These are phyloP conservation scores for Hydropotes inermis DNA, from an alignment of 2,113 vertebrate species.

Conservation along the genomic window DNA sequence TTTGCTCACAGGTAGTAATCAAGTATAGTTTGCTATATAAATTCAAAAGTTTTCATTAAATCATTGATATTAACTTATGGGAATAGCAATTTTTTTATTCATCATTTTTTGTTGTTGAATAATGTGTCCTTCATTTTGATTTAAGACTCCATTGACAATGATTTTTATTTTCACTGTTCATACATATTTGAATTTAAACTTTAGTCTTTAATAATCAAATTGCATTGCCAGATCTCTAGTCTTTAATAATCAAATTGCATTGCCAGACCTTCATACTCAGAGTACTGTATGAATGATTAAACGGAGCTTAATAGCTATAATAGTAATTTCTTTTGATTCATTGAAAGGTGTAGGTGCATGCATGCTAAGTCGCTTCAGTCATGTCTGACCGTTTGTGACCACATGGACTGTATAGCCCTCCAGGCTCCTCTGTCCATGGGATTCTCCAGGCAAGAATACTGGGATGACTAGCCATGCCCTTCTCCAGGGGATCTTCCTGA, in stretches of 20 bases:
- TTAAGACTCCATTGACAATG: slow-evolving; percentile 68
- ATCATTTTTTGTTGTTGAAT: not conserved
- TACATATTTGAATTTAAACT: slow-evolving; percentile 76
- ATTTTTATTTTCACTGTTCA: slow-evolving; percentile 75
- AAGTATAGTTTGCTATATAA: not conserved
- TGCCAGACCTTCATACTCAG: slow-evolving; percentile 71
- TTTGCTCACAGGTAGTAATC: not conserved
- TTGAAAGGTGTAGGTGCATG: slow-evolving; percentile 54
- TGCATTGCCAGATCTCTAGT: slow-evolving; percentile 66
- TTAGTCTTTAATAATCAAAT: slow-evolving; percentile 77
- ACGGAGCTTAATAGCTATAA: slow-evolving; percentile 72
- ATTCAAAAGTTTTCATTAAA: not conserved
- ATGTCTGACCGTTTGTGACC: not conserved
- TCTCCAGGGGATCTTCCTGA: not conserved
- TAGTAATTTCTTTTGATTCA: slow-evolving; percentile 80
- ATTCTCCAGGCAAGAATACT: not conserved
- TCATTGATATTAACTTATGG: not conserved
- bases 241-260: slow-evolving; percentile 72
- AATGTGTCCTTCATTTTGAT: slow-evolving; percentile 52
- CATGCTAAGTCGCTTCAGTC: not conserved
- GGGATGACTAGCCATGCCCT: not conserved
- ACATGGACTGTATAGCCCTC: not conserved
- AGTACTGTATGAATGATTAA: slow-evolving; percentile 80
- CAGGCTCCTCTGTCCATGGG: not conserved
- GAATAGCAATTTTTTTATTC: not conserved